Evolutionary conservation across 2,113 vertebrate species (phyloP).

Genomic region (Anarhynchus alexandrinus): DNA sequence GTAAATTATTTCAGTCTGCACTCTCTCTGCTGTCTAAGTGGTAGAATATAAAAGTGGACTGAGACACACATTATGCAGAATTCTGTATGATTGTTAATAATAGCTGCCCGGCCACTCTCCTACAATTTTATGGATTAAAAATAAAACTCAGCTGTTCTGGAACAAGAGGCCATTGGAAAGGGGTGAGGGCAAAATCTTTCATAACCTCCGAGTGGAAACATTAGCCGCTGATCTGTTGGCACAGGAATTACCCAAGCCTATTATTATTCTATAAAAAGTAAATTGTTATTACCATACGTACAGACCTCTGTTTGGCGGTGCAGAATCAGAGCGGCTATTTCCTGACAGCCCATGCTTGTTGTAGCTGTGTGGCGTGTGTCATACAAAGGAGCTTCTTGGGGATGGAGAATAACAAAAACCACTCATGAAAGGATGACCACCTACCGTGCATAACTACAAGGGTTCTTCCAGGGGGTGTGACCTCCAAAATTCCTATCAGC

Average conservation of each 20-base stretch:
- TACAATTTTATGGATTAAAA: conserved; percentile 61
- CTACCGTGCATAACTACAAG: neutral
- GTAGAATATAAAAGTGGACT: conserved; percentile 13
- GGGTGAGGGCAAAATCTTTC: conserved; percentile 45
- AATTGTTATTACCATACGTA: conserved; percentile 34
- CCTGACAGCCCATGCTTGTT: neutral
- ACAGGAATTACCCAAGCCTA: conserved; percentile 42
- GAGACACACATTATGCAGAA: conserved; percentile 23
- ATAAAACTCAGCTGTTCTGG: conserved; percentile 53
- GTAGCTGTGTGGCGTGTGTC: neutral
- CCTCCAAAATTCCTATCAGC: neutral
- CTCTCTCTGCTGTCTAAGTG: neutral
- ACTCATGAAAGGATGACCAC: neutral
- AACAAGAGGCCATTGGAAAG: conserved; percentile 45
- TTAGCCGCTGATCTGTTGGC: conserved; percentile 52
- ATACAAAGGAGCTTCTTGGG: neutral
- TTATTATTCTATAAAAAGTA: conserved; percentile 68
- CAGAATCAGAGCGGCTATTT: neutral
- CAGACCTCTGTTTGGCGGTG: conserved; percentile 15
- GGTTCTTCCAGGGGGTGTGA: neutral
- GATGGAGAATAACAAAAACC: neutral
- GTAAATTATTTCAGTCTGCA: conserved; percentile 36
- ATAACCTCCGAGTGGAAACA: conserved; percentile 41
- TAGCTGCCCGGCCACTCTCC: conserved; percentile 37
- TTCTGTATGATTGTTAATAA: conserved; percentile 59